These are phyloP conservation scores for Myoxocephalus aenaeus DNA, from an alignment of 2,797 vertebrate species.

Conservation along the genomic window DNA sequence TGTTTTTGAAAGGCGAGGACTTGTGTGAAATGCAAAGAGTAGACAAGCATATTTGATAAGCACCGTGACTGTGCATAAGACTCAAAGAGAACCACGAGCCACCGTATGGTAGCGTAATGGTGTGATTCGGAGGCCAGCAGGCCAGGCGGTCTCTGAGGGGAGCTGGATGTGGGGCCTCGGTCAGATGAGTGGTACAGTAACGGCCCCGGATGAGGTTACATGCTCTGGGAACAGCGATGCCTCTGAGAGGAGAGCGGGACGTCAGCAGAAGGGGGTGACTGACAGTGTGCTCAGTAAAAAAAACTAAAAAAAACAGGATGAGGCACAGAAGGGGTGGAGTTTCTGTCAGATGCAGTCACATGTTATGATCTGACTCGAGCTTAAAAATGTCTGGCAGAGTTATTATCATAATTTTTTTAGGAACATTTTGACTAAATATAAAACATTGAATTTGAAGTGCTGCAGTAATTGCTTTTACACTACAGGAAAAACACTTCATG, in stretches of 20 bases:
- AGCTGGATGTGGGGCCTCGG: conserved; percentile 42
- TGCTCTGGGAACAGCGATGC: conserved; percentile 55
- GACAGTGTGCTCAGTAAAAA: conserved; percentile 31
- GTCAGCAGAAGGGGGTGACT: conserved; percentile 37
- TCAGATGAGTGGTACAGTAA: conserved; percentile 65
- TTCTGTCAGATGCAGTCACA: conserved; percentile 16
- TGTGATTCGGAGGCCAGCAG: conserved; percentile 54
- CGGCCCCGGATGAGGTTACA: conserved; percentile 59
- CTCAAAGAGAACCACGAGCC: conserved; percentile 46
- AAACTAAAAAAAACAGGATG: neutral
- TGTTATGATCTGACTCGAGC: conserved; percentile 9
- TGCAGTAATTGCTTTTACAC: conserved; percentile 17
- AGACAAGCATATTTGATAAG: conserved; percentile 12
- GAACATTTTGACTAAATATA: neutral
- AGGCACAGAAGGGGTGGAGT: conserved; percentile 10
- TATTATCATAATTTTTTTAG: conserved; percentile 4
- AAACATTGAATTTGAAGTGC: neutral
- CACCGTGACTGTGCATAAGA: conserved; percentile 48
- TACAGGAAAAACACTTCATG: neutral
- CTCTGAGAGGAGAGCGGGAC: conserved; percentile 29
- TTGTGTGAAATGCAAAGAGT: neutral
- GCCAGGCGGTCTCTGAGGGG: conserved; percentile 57
- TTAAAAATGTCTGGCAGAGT: conserved; percentile 10
- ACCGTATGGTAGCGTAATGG: conserved; percentile 13
- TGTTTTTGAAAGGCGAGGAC: neutral